Evolutionary conservation across 64 coral and sea anemone genomes (phyloP).

Genomic region (Acropora tenuis): DNA sequence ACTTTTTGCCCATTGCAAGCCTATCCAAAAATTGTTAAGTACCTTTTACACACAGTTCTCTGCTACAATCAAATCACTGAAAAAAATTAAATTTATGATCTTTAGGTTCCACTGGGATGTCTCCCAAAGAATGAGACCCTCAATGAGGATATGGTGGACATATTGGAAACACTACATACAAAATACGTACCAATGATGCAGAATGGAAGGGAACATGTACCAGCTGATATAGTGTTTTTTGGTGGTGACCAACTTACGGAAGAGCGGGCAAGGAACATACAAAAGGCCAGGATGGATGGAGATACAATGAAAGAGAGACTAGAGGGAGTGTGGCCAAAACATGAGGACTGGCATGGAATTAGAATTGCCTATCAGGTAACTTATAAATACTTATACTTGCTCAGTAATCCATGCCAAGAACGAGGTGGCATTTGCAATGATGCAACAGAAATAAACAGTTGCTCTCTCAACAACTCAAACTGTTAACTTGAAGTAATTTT

Average conservation of each 20-base stretch:
- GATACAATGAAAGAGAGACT: constrained; percentile 33
- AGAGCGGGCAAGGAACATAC: constrained; percentile 57
- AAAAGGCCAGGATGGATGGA: constrained; percentile 67
- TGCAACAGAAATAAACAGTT: background rate
- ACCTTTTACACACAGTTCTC: background rate
- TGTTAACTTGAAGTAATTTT: background rate
- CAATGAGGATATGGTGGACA: constrained; percentile 83
- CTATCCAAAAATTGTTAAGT: constrained; percentile 20
- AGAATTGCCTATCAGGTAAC: constrained; percentile 59
- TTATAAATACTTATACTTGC: background rate
- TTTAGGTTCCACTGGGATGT: constrained; percentile 63
- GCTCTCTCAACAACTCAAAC: background rate
- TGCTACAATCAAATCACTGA: background rate
- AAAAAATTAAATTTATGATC: background rate
- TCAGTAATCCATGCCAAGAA: constrained; percentile 1
- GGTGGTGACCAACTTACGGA: constrained; percentile 65
- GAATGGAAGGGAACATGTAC: constrained; percentile 14
- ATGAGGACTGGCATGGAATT: constrained; percentile 78
- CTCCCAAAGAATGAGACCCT: constrained; percentile 72
- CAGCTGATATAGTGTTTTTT: constrained; percentile 64
- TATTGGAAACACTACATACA: constrained; percentile 62
- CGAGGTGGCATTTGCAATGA: constrained; percentile 2
- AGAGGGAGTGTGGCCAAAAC: constrained; percentile 54
- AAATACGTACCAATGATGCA: constrained; percentile 59
- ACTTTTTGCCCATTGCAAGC: constrained; percentile 13